phyloP scores from a whole-genome alignment of 2,113 vertebrate species.

The Bujurquina vittata region DNA sequence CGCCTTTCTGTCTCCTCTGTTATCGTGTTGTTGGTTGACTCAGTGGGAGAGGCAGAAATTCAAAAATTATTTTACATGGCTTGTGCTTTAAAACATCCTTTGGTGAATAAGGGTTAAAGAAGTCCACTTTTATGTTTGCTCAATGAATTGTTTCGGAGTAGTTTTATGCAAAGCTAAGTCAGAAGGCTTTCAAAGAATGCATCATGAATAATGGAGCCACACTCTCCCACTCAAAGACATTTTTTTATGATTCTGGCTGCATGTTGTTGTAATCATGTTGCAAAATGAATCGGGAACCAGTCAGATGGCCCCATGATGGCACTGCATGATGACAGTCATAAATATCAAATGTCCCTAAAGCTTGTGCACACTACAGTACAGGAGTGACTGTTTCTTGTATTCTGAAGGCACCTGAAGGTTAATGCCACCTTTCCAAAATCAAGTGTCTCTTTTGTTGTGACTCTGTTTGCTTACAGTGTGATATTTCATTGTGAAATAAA shows the following conservation, averaged over 20 bases:
- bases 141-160: background rate
- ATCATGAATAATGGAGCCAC: background rate
- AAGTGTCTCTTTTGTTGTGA: background rate
- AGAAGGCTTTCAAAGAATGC: background rate
- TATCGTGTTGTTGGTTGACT: slow-evolving; percentile 80
- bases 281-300: background rate
- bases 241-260: background rate
- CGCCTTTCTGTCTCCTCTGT: slow-evolving; percentile 29
- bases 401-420: background rate
- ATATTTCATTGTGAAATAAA: too few species aligned
- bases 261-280: background rate
- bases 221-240: background rate
- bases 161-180: background rate
- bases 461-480: too few species aligned
- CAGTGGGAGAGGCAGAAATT: slow-evolving; percentile 46
- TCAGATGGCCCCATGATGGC: background rate
- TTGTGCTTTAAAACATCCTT: background rate
- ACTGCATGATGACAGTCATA: too few species aligned
- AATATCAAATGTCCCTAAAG: too few species aligned
- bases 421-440: background rate
- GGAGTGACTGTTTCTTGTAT: background rate
- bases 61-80: background rate
- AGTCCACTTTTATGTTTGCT: background rate
- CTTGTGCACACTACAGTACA: too few species aligned
- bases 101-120: background rate